Evolutionary conservation across 2,888 invertebrate species (phyloP), one percentile per base, ranked within the genome.

Genomic region (Agrochola lychnidis): DNA sequence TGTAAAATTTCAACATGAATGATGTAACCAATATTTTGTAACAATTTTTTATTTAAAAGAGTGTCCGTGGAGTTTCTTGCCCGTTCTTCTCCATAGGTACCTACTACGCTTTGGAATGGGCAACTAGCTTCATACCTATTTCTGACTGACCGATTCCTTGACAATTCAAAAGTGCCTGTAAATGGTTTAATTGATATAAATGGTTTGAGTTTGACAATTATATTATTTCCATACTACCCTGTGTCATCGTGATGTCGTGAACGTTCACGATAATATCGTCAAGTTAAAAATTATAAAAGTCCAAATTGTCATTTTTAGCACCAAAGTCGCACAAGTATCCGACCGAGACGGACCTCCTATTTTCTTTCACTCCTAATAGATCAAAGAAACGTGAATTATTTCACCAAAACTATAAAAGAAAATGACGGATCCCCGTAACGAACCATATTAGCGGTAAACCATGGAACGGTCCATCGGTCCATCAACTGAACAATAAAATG

Each of bases 401-500:
- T 51, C 36, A 40, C 36, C 25, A 16, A 48, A 57, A 69, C 63
- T 53, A 48, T 76, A 69, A 84, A 83, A 81, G 53, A 5, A 81
- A 77, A 81, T 77, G 66, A 70, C 12, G 62, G 70, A 66, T 76
- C 30, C 36, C 62, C n/a, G 63, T 78, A 80, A 80, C 67, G 69
- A 68, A 42, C 48, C 59, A 61, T 73, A 83, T 79, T 85, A 85
- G 78, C 72, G 70, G 79, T 61, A 69, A 76, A 71, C 73, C 72
- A 71, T 53, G 57, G 64, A 61, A 70, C 57, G 73, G 83, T 64
- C 66, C 74, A 75, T 73, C 59, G 64, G 70, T 80, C 81, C 81
- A 81, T 88, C 82, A 85, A 79, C 57, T 40, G 56, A 53, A 77
- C 84, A 83, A 82, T 87, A 87, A 87, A 78, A 85, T 79, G 71